Base-by-base conservation (phyloP, 2,797 vertebrate species). In the Alauda arvensis region DNA sequence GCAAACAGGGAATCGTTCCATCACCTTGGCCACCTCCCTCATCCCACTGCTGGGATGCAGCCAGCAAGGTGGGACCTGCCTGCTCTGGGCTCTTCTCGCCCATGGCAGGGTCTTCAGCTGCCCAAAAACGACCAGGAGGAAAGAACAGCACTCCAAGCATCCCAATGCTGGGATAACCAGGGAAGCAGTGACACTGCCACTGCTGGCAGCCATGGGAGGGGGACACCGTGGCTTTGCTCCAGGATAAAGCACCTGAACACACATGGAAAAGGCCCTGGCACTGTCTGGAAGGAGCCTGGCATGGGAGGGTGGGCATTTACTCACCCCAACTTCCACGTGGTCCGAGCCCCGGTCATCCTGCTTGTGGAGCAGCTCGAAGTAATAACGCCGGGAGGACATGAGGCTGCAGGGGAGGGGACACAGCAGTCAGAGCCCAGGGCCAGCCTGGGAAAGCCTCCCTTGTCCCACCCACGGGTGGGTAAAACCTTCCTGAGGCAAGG, bases 351-450 rank as follows among this genome's bases (percentile, higher is more conserved):
- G 98, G 97, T 99, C 98, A 1, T 99, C 99, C 77, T 99, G 99
- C 90, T 99, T 99, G 97, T 99, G 99, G 71, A 99, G 98, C 92
- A 99, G 97, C 97, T 99, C 99, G 3, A 99, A 99, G 97, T 99
- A 99, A 96, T 99, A 99, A 29, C 97, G 97, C 61, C 98, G 97
- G 88, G 99, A 99, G 53, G 98, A 98, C 89, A 93, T 56, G 80
- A 89, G 92, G 49, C 85, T 90, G 71, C 3, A 3, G 18, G 12
- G 28, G 29, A 55, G 7, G 18, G 46, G 33, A 63, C 65, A 34
- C 52, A 4, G 39, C 15, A 1, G 39, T 82, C 71, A 82, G 70
- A 28, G 40, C 39, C 63, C 43, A 12, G 3, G 15, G 19, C 9
- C n/a, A 6, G 8, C 61, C 24, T 6, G 1, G 56, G 23, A 60